Percentiles rank a stretch among this genome's conserved stretches.
Evolutionary conservation across 2,113 vertebrate genomes (phyloP).

Genomic region (Clarias magur): DNA sequence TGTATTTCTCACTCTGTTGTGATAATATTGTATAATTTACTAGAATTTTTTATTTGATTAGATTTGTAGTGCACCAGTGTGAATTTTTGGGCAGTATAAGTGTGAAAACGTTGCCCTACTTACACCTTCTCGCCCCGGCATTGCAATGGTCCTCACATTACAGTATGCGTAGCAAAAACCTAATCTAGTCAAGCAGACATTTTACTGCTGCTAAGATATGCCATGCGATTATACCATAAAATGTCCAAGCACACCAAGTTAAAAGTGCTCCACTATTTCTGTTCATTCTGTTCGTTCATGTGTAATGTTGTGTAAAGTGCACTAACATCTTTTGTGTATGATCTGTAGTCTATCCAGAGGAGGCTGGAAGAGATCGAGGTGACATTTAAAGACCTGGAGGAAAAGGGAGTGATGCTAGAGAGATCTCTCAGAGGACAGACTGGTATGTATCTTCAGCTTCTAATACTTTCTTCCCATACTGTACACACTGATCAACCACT

Average conservation of each 20-base stretch:
- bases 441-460: constrained; percentile 61
- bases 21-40: neutral
- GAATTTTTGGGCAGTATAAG: too few relatives aligned
- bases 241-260: neutral
- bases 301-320: neutral
- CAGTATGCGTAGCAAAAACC: neutral
- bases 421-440: constrained; percentile 73
- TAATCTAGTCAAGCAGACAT: neutral
- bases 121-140: constrained; percentile 4
- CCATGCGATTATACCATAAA: neutral
- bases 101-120: constrained; percentile 18
- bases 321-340: neutral
- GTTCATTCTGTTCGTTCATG: neutral
- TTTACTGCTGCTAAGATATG: neutral
- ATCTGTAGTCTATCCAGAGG: constrained; percentile 83
- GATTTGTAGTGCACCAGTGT: neutral
- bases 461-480: neutral
- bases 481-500: neutral
- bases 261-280: neutral
- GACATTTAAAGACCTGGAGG: constrained; percentile 83
- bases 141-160: neutral
- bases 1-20: neutral
- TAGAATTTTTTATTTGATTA: neutral
- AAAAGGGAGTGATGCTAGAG: constrained; percentile 81
- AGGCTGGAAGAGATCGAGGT: constrained; percentile 90